Percentiles rank a stretch among this genome's conserved stretches.
These are phyloP conservation scores for Agelas oroides DNA, from an alignment of 37 sponge, comb jelly and placozoan species.

Conservation along the genomic window DNA sequence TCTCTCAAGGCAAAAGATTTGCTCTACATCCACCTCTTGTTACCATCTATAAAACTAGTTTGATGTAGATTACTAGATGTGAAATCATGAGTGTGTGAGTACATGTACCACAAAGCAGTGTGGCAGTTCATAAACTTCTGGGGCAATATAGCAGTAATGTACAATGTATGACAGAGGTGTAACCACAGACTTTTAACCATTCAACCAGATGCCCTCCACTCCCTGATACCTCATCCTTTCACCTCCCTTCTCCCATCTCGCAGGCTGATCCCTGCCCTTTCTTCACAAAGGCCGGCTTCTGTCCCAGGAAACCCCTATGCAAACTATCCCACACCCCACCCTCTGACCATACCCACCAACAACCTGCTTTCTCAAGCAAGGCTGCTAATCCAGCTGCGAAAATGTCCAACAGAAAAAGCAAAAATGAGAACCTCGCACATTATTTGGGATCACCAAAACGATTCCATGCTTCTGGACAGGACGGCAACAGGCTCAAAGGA, in stretches of 20 bases:
- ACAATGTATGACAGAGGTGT: too few relatives aligned
- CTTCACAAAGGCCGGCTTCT: slow-evolving; percentile 49
- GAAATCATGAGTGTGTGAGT: too few relatives aligned
- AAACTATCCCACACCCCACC: slow-evolving; percentile 26
- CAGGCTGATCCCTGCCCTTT: slow-evolving; percentile 40
- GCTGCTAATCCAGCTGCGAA: background rate
- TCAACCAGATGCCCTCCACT: too few relatives aligned
- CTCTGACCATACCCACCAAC: background rate
- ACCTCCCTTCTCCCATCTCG: background rate
- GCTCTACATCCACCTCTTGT: too few relatives aligned
- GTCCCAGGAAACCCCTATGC: slow-evolving; percentile 49
- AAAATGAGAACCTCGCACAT: background rate
- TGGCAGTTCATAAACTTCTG: too few relatives aligned
- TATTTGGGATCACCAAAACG: background rate
- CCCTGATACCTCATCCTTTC: too few relatives aligned
- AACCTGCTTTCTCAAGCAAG: background rate
- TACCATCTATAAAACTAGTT: too few relatives aligned
- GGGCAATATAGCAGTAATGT: too few relatives aligned
- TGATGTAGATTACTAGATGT: too few relatives aligned
- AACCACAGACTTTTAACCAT: too few relatives aligned
- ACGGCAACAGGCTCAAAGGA: background rate
- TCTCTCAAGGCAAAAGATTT: too few relatives aligned
- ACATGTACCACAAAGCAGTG: too few relatives aligned
- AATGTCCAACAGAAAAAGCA: background rate
- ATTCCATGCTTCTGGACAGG: background rate